A percentile compares a stretch with the other conserved stretches of the same genome.
Evolutionary conservation across 2,113 vertebrate genomes (phyloP).

Genomic region (Danio rerio): GRCz12tu NC_133180.1:28847501-28848000

Average conservation of each 20-base stretch:
- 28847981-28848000: no score
- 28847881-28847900: neutral
- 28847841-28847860: neutral
- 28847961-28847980: no score
- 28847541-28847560: slow-evolving; percentile 1
- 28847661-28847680: neutral
- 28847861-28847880: neutral
- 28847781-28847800: neutral
- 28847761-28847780: neutral
- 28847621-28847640: neutral
- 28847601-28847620: neutral
- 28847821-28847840: neutral
- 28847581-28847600: neutral
- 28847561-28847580: neutral
- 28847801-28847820: no score
- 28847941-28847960: no score
- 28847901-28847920: no score
- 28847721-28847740: neutral
- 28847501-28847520: slow-evolving; percentile 13
- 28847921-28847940: no score
- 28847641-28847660: neutral
- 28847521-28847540: neutral
- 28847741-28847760: neutral
- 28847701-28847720: neutral
- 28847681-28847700: neutral